Evolutionary conservation across 2,888 invertebrate genomes (phyloP), one percentile per base, ranked within the genome.

Genomic region (Cotesia congregata): DNA sequence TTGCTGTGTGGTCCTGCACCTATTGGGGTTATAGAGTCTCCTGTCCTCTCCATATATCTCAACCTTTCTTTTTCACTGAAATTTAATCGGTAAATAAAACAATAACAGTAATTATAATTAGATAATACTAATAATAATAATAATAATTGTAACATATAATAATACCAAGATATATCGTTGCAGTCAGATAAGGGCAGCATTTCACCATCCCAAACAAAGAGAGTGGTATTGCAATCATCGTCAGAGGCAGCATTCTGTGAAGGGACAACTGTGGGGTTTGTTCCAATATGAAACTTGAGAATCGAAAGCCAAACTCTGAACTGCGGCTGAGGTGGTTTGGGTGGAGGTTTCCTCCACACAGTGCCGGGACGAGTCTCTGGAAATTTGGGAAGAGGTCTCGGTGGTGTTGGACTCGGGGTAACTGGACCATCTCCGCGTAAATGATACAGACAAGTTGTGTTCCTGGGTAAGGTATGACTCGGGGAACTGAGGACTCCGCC

Each of bases 381-480:
- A 75, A 89, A 89, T 79, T 89, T 89, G n/a, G 89, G 88, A 77
- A 89, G 79, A 38, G 88, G 89, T 30, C 88, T 80, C 5, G 89
- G 88, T 9, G 88, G 88, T 15, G 89, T 93, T 88, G 90, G 93
- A 90, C 91, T 92, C 5, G 92, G 90, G 86, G 91, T 83, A 90
- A 90, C 90, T 90, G 90, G 90, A 90, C 90, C 92, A 40, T 88
- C 87, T n/a, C 90, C 93, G 82, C 94, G 93, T 86, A 97, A 93
- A 88, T 96, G 96, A 88, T 97, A 97, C 30, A 96, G 92, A 87
- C 97, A 97, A 6, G 96, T 97, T 38, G 95, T 96, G 88, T 97
- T 97, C 0, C 96, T 95, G 0, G 97, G 94, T 80, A 97, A 90
- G 3, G 96, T 95, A 90, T 97, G 97, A 82, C 94, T 92, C 0